These are phyloP conservation scores for Eulithis prunata DNA, from an alignment of 2,888 invertebrate species.

Conservation along the genomic window DNA sequence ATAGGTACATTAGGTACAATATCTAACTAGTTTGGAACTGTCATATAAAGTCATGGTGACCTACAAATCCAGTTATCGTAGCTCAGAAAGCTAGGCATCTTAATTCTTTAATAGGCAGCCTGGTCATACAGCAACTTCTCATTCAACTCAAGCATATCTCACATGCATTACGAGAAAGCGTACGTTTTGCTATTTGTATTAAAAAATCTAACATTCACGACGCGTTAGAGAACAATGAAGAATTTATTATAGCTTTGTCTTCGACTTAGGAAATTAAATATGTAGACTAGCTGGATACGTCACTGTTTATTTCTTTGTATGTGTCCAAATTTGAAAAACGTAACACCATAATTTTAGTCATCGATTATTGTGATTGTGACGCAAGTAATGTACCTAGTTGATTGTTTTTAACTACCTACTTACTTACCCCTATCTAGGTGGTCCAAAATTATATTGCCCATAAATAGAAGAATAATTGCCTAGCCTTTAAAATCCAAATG, in stretches of 20 bases:
- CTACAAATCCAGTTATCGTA: slow-evolving; percentile 24
- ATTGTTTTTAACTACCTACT: no score
- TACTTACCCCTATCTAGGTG: not conserved
- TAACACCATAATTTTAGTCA: no score
- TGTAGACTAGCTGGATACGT: no score
- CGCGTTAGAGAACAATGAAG: not conserved
- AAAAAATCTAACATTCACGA: slow-evolving; percentile 8
- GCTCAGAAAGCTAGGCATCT: slow-evolving; percentile 25
- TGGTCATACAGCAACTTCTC: slow-evolving; percentile 22
- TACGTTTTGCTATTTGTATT: slow-evolving; percentile 12
- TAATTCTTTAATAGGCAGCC: slow-evolving; percentile 27
- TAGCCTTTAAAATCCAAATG: slow-evolving; percentile 10
- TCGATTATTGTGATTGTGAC: no score
- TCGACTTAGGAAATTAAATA: no score
- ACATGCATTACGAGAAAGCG: slow-evolving; percentile 27
- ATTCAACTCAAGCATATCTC: slow-evolving; percentile 17
- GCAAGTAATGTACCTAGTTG: no score
- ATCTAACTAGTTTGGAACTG: slow-evolving; percentile 3
- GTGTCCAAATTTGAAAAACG: no score
- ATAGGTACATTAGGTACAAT: not conserved
- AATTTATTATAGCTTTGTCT: not conserved
- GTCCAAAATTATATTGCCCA: not conserved
- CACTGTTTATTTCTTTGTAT: no score
- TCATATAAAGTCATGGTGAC: slow-evolving; percentile 13
- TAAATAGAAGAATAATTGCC: not conserved